Evolutionary conservation across 1,140 invertebrate species (phyloP), one percentile per base, ranked within the genome.

Genomic region (Teleogryllus occipitalis): DNA sequence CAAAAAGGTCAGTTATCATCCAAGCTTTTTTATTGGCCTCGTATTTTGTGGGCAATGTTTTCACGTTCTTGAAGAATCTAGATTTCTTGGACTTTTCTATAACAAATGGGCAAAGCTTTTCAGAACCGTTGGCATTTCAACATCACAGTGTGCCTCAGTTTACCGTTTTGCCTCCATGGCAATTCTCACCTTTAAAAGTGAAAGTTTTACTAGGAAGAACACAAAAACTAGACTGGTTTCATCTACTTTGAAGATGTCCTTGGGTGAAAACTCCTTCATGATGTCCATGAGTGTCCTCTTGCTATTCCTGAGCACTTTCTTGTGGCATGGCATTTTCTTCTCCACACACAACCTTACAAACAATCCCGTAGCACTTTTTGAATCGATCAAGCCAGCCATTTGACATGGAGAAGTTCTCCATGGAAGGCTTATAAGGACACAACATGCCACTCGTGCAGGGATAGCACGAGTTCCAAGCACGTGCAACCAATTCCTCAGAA

Each of bases 221-320:
- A 82, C 84, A 83, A 76, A 82, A 88, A 82, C 87, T 1, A 39
- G 27, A n/a, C 85, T 85, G 8, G 84, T 85, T 83, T 88, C 86
- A 83, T 88, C 86, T 76, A n/a, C n/a, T 84, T 84, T 88, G 80
- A 85, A 88, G 82, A 89, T 85, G 80, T 87, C 83, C 75, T 82
- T 80, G 77, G 83, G 78, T 6, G 82, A 46, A 80, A 86, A 85
- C 5, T 22, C 27, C 22, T 77, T n/a, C 27, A 80, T 2, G 15
- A 80, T 10, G 10, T 12, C 14, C 14, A 27, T 21, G 0, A 77
- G 73, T 48, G 8, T 79, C 78, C 22, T 39, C 27, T 39, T 39
- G 27, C 27, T 5, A 39, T 39, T 39, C 27, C 27, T 39, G 27
- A 39, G 5, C 27, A 39, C 27, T 39, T 39, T 39, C 27, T 39